Evolutionary conservation across 2,888 invertebrate species (phyloP), one percentile per base, ranked within the genome.

Genomic region (Ochropleura leucogaster): DNA sequence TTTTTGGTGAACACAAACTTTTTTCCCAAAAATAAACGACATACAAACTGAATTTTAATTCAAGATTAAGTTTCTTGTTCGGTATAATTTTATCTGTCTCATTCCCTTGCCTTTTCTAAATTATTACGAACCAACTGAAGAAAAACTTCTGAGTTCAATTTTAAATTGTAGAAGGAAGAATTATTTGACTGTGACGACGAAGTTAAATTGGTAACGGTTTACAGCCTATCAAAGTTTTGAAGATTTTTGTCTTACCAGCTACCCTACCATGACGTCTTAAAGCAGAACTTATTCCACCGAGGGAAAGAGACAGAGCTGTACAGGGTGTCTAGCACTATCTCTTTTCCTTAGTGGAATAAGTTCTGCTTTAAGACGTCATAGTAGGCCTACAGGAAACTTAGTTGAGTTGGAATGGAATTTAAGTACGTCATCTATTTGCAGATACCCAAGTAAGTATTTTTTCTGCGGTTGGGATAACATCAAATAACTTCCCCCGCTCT

Each of bases 171-270:
- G 47, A 47, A n/a, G n/a, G 68, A 64, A 62, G 68, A 74, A 75
- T 84, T 79, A 82, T 82, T 79, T 84, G 3, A 72, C 70, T 65
- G 65, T 42, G 57, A 72, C n/a, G 57, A n/a, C 49, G 4, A 82
- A 82, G 85, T 85, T 85, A 74, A 79, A 80, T 79, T 87, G 73
- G 72, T 83, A 53, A 63, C 72, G 30, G 68, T 72, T 79, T 74
- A 73, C 72, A 55, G 70, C 60, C 42, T 72, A 79, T 81, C 72
- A 78, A 80, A 86, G 71, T 79, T 72, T 65, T 60, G 42, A 44
- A 70, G 55, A 68, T 68, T 63, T 68, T 71, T 53, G 30, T 63
- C 60, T 30, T 59, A 60, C n/a, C n/a, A n/a, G n/a, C n/a, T n/a
- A n/a, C n/a, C n/a, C n/a, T n/a, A n/a, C n/a, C n/a, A n/a, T n/a